Evolutionary conservation across 2,797 vertebrate species (phyloP), one percentile per base, ranked within the genome.

Genomic region (Dendrocincla tyrannina): DNA sequence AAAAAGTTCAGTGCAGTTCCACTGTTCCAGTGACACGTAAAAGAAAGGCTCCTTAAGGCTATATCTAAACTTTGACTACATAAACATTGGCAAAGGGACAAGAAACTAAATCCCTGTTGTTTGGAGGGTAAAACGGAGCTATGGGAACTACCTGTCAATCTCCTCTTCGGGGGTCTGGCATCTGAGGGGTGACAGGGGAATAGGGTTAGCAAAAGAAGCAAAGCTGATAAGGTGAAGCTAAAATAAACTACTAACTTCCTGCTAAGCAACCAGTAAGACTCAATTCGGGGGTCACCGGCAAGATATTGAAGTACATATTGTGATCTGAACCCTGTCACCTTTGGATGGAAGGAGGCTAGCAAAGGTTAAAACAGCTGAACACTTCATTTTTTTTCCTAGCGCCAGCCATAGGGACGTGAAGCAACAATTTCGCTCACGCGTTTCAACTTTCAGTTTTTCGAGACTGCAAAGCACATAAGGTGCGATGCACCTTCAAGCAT

Each of bases 361-460:
- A 99, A 98, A 99, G 99, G 99, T 99, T 99, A 99, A 99, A 99
- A 99, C 98, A 99, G 98, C 98, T 97, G 80, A 93, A 97, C 96
- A 96, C 95, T 94, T 93, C 44, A 90, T 94, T 80, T 96, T 95
- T 97, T 94, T 58, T 88, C 94, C 94, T 44, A 94, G 94, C 94
- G 88, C 94, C 86, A 96, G 89, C 92, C 86, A 93, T 17, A 81
- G 70, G 68, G 86, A 91, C 85, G 42, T 19, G 85, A 81, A 95
- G 81, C 50, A 83, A 63, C 91, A 72, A 89, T 86, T 89, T 64
- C 0, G 0, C 79, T 93, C 3, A 56, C 4, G 4, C 46, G 2
- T 76, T 94, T 68, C 77, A 85, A 59, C 82, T 93, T 96, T 93
- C 73, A 62, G 62, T 96, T 88, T 78, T 91, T 41, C 11, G 9